Evolutionary conservation across 2,797 vertebrate species (phyloP), one percentile per base, ranked within the genome.

Genomic region (Danio kyathit): DNA sequence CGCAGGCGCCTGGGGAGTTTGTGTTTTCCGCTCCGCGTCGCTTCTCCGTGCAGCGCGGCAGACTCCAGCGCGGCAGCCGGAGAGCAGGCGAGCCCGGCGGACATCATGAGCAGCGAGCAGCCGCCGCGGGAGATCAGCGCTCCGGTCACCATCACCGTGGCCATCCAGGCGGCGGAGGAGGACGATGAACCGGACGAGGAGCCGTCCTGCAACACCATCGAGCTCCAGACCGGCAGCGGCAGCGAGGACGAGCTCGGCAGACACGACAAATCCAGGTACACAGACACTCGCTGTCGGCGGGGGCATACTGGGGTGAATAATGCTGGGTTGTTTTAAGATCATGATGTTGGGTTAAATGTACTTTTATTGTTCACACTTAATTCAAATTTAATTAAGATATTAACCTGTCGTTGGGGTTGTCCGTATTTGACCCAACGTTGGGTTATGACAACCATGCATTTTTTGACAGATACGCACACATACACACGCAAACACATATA

Each of bases 201-300:
- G 70, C 83, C 86, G 51, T 49, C 82, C 0, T 76, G 87, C 6
- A 93, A 88, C 43, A 83, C 88, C 73, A 76, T 89, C 16, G 91
- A 93, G 87, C 88, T 82, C 81, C 91, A 91, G 66, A 94, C 94
- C 5, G 95, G 96, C 86, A 97, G 97, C 92, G 96, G 96, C 85
- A 96, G 97, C 86, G 97, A 98, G 60, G 97, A 98, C 84, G 97
- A 98, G 56, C 67, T 91, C 52, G 91, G 93, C 66, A 92, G 93
- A 63, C 91, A 93, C 43, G 94, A 94, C 74, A 95, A 95, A 79
- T 95, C 93, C 46, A 96, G 96, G 96, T 96, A 86, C 4, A 46
- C 49, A 52, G 29, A 29, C 29, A 29, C 29, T 1, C 3, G 29
- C 29, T 29, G 29, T 29, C 29, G 29, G 10, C 49, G 49, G 49